phyloP scores from a whole-genome alignment of 2,113 vertebrate species.

The Peucedramus taeniatus region DNA sequence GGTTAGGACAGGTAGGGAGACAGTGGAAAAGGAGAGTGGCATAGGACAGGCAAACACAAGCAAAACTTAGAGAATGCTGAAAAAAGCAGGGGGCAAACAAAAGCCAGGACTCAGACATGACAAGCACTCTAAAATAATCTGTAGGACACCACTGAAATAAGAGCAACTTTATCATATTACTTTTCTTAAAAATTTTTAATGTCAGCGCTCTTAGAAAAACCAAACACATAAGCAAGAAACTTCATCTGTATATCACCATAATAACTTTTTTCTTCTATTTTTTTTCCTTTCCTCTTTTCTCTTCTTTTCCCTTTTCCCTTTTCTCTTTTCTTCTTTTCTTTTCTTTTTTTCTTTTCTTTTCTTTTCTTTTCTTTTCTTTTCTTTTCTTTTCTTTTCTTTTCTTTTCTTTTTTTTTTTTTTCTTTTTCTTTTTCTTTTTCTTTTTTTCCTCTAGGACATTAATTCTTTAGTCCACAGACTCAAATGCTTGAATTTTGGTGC shows the following conservation, averaged over 20 bases:
- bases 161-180: not conserved
- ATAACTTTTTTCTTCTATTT: not conserved
- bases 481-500: not conserved
- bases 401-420: too few relatives aligned
- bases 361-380: not conserved
- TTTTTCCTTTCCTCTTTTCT: not conserved
- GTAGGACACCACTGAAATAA: not conserved
- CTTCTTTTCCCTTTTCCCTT: too few relatives aligned
- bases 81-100: not conserved
- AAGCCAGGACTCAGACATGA: not conserved
- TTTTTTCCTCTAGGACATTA: not conserved
- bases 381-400: not conserved
- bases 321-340: accelerated
- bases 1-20: not conserved
- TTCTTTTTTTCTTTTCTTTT: too few relatives aligned
- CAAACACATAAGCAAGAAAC: not conserved
- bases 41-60: not conserved
- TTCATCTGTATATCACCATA: not conserved
- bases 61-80: not conserved
- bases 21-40: not conserved
- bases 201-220: not conserved
- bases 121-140: not conserved
- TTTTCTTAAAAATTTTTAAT: not conserved
- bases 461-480: not conserved
- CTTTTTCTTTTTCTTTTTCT: accelerated